Evolutionary conservation across 2,113 vertebrate species (phyloP).

Genomic region (Herpetotheres cachinnans): DNA sequence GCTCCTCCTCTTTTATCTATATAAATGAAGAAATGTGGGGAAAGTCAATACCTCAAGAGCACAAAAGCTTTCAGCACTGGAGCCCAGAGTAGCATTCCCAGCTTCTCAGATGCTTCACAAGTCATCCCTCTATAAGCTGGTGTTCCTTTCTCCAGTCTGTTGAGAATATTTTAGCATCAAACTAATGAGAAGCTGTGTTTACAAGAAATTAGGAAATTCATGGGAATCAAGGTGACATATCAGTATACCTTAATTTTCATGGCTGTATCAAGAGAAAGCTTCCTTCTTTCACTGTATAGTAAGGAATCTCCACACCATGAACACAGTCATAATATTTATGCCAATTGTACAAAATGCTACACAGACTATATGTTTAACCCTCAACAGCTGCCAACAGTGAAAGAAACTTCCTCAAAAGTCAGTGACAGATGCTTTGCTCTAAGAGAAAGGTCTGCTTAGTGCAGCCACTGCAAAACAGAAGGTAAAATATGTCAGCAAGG

Average conservation of each 20-base stretch:
- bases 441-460: not conserved
- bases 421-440: not conserved
- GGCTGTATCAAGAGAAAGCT: not conserved
- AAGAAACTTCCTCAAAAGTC: not conserved
- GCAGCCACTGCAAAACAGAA: not conserved
- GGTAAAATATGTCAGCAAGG: not conserved
- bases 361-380: not conserved
- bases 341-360: not conserved
- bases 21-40: not conserved
- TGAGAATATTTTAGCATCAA: not conserved
- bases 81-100: not conserved
- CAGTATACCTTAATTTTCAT: slow-evolving; percentile 44
- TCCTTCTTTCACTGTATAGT: not conserved
- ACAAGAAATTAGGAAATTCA: slow-evolving; percentile 34
- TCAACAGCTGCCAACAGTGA: not conserved
- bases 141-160: not conserved
- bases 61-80: not conserved
- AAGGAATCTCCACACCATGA: not conserved
- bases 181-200: not conserved
- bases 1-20: not conserved
- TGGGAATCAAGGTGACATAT: not conserved
- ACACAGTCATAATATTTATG: not conserved
- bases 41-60: not conserved
- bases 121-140: not conserved
- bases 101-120: not conserved